Evolutionary conservation across 1,140 invertebrate genomes (phyloP), one percentile per base, ranked within the genome.

Genomic region (Eciton burchellii): DNA sequence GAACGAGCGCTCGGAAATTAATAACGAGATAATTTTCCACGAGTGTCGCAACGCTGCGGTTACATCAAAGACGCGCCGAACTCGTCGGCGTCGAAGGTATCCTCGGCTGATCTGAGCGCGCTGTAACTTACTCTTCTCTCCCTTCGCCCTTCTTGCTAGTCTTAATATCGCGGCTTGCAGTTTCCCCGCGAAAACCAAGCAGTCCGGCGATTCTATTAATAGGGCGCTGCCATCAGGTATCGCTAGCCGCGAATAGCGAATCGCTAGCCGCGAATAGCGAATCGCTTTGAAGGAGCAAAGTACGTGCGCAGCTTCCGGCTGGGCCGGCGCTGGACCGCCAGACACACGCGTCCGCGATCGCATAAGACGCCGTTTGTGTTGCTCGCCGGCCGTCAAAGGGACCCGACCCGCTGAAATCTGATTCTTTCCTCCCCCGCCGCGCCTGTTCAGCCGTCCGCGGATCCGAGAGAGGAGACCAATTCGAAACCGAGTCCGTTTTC

Each of bases 201-300:
- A 6, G 29, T 11, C 35, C n/a, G 29, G 26, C 19, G 12, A 16
- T 21, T 79, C 74, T 70, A 77, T 77, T 77, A 79, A 79, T 79
- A 79, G 70, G 49, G 26, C 35, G 35, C 19, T 16, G 21, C 41
- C 21, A 43, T 43, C 74, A 79, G 49, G 49, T 79, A 79, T 70
- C 12, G 62, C 62, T 29, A 43, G 54, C 63, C 35, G 45, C 60
- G 73, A 66, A 66, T 76, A 76, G 45, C 45, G 26, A n/a, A n/a
- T n/a, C n/a, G n/a, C n/a, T n/a, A n/a, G n/a, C 35, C 35, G 6
- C 35, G 35, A 35, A 35, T 35, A 35, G 35, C 35, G 35, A n/a
- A 66, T 70, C 49, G 35, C 63, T 79, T 79, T 70, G 74, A 79
- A 70, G 63, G 66, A 29, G 74, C 49, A 57, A 56, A 21, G 59